Conservation (phyloP, 2,888 invertebrate genomes). For the Lissocephala sabroskyi region DNA sequence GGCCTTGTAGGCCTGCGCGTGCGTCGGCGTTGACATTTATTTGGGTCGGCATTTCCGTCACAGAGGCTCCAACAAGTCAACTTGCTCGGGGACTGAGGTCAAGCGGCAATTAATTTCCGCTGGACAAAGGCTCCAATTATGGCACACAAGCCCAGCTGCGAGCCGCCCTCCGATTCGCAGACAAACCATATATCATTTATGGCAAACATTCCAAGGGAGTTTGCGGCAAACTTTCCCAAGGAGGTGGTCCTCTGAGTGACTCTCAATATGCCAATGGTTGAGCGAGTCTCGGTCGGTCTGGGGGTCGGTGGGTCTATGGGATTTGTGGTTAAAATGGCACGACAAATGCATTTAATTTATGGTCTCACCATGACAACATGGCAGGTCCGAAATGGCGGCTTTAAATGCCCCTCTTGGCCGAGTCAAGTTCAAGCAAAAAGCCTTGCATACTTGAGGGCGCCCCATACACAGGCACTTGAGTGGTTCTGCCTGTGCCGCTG, state of each 20-base stretch:
- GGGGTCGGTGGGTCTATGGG: neutral
- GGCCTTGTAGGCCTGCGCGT: no score
- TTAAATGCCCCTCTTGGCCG: conserved; percentile 8
- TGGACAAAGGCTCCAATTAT: conserved; percentile 27
- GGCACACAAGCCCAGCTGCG: neutral
- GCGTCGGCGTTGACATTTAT: conserved; percentile 14
- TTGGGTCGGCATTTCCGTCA: conserved; percentile 33
- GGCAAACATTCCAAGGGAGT: no score
- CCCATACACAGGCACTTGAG: neutral
- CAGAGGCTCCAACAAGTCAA: conserved; percentile 40
- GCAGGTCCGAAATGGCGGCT: neutral
- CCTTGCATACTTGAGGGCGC: conserved; percentile 3
- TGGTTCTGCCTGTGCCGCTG: no score
- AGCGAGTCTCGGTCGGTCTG: no score
- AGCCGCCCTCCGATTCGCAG: no score
- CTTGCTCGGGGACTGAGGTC: no score
- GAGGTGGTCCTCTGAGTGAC: neutral
- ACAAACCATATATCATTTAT: no score
- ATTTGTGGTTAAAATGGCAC: conserved; percentile 9
- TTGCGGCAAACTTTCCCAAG: no score
- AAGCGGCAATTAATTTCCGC: conserved; percentile 49
- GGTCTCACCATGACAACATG: neutral
- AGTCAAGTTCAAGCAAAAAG: neutral
- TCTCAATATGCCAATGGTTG: neutral
- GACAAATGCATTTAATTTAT: conserved; percentile 31